Percentiles rank a stretch among this genome's conserved stretches.
These are phyloP conservation scores for Tuberolachnus salignus DNA, from an alignment of 2,888 invertebrate species.

Conservation along the genomic window DNA sequence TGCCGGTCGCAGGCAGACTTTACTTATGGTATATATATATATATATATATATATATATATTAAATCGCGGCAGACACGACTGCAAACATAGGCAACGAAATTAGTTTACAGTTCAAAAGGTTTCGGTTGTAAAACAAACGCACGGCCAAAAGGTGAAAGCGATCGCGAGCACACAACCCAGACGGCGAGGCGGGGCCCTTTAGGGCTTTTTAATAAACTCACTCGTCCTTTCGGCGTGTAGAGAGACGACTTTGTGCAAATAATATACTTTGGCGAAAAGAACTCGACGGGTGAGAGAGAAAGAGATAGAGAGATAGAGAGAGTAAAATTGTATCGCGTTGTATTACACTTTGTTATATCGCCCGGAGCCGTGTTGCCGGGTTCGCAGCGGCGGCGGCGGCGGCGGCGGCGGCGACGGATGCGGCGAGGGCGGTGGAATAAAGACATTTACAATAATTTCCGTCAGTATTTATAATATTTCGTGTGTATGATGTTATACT, in stretches of 20 bases:
- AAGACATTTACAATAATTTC: slow-evolving; percentile 29
- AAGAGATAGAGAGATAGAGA: neutral
- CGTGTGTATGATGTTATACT: too few relatives aligned
- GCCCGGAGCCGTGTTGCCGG: slow-evolving; percentile 36
- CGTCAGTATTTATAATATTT: neutral
- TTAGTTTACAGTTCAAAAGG: slow-evolving; percentile 51
- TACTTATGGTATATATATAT: too few relatives aligned
- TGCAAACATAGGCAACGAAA: slow-evolving; percentile 22
- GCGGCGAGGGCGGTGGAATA: slow-evolving; percentile 5
- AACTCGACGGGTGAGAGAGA: neutral
- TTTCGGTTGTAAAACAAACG: slow-evolving; percentile 25
- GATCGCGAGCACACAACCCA: slow-evolving; percentile 24
- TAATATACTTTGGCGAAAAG: slow-evolving; percentile 5
- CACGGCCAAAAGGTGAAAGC: slow-evolving; percentile 26
- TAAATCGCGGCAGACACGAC: slow-evolving; percentile 14
- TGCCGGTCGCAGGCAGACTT: neutral
- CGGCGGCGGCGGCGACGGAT: too few relatives aligned
- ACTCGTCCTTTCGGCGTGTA: slow-evolving; percentile 19
- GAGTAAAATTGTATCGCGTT: neutral
- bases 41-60: too few relatives aligned
- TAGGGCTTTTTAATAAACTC: slow-evolving; percentile 51
- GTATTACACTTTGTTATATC: slow-evolving; percentile 32
- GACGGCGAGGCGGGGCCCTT: neutral
- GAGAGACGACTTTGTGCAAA: neutral
- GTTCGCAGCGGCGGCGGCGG: neutral